Percentiles rank a stretch among this genome's conserved stretches.
phyloP scores from a whole-genome alignment of 2,113 vertebrate genomes.

The Bettongia penicillata region DNA sequence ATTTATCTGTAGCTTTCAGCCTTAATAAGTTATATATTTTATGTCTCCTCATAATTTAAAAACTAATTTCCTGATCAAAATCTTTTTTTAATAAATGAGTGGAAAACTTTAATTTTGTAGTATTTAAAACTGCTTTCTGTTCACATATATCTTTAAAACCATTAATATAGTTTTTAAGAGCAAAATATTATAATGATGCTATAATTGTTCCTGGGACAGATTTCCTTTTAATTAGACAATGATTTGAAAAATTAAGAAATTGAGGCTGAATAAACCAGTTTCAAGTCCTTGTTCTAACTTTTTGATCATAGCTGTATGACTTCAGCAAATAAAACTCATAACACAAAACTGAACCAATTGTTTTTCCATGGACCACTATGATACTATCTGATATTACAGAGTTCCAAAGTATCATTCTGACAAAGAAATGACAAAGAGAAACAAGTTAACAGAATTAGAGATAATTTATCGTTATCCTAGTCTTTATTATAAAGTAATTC shows the following conservation, averaged over 20 bases:
- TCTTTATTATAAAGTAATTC: not conserved
- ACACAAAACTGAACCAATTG: not conserved
- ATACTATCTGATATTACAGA: not conserved
- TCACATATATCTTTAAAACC: not conserved
- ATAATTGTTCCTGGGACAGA: not conserved
- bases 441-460: not conserved
- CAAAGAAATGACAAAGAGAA: not conserved
- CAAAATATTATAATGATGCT: constrained; percentile 10
- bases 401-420: not conserved
- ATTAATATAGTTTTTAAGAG: not conserved
- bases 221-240: not conserved
- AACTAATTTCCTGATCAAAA: not conserved
- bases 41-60: not conserved
- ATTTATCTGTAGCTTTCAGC: constrained; percentile 48
- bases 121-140: not conserved
- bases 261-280: not conserved
- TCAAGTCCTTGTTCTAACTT: not conserved
- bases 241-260: not conserved
- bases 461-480: not conserved
- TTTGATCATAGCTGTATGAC: not conserved
- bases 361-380: not conserved
- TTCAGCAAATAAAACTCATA: not conserved
- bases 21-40: not conserved
- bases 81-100: constrained; percentile 20
- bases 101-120: not conserved